These are phyloP conservation scores for Serilophus lunatus DNA, from an alignment of 2,113 vertebrate species.

Conservation along the genomic window DNA sequence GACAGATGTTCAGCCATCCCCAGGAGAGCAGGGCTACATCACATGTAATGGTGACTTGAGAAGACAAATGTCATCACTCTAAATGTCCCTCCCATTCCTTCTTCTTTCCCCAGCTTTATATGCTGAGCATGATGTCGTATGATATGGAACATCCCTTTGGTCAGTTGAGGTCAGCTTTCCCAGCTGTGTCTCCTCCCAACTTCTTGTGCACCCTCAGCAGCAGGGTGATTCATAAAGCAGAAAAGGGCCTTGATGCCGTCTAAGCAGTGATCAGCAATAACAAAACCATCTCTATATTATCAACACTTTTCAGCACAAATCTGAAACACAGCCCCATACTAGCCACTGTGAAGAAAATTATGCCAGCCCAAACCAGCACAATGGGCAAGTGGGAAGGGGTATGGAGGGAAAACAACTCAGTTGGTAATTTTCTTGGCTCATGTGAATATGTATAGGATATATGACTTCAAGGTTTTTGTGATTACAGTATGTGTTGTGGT, in stretches of 20 bases:
- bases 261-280: not conserved
- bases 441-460: not conserved
- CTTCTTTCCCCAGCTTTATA: not conserved
- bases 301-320: not conserved
- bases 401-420: not conserved
- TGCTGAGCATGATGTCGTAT: not conserved
- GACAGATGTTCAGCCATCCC: not conserved
- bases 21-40: not conserved
- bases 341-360: not conserved
- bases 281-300: not conserved
- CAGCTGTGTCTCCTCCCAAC: not conserved
- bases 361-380: not conserved
- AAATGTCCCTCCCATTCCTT: not conserved
- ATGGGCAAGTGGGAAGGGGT: not conserved
- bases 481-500: not conserved
- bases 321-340: not conserved
- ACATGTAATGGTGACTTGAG: rapidly evolving
- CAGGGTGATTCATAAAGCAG: not conserved
- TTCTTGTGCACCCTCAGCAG: not conserved
- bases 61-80: not conserved
- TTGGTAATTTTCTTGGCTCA: not conserved
- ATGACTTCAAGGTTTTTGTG: not conserved
- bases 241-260: not conserved
- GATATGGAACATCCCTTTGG: not conserved
- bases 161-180: not conserved